These are phyloP conservation scores for Anguilla japonica DNA, from an alignment of 2,113 vertebrate species.

Conservation along the genomic window DNA sequence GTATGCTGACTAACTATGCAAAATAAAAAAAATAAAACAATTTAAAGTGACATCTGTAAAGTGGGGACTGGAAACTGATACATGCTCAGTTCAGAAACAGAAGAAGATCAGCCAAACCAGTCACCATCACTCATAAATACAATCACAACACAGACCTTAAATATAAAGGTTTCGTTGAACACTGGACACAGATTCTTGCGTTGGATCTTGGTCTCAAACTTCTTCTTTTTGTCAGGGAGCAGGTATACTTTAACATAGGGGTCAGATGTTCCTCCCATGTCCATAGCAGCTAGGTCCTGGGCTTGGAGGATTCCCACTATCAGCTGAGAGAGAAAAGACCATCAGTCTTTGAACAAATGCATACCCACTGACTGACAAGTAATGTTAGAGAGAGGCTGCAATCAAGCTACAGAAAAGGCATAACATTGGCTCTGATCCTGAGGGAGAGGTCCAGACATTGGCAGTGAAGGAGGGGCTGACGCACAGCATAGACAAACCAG, in stretches of 20 bases:
- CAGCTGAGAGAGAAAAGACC: slow-evolving; percentile 61
- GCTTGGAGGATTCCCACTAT: slow-evolving; percentile 85
- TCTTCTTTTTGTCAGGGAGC: slow-evolving; percentile 85
- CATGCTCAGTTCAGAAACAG: no score
- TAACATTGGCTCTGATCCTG: background rate
- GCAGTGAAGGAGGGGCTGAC: background rate
- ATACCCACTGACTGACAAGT: background rate
- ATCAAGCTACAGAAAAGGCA: background rate
- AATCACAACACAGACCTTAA: slow-evolving; percentile 71
- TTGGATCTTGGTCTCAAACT: slow-evolving; percentile 86
- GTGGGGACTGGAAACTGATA: no score
- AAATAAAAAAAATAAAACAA: no score
- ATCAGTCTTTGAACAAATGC: background rate
- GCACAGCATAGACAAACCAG: background rate
- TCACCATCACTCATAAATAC: background rate
- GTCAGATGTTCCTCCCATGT: slow-evolving; percentile 86
- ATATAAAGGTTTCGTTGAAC: slow-evolving; percentile 85
- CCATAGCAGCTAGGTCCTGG: slow-evolving; percentile 82
- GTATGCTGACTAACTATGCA: no score
- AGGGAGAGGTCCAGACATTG: background rate
- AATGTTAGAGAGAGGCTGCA: background rate
- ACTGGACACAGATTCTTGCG: slow-evolving; percentile 86
- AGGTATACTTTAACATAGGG: slow-evolving; percentile 86
- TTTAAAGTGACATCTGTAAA: no score
- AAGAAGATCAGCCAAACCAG: no score